Evolutionary conservation across 2,113 vertebrate genomes (phyloP), one percentile per base, ranked within the genome.

Genomic region (Melospiza georgiana): DNA sequence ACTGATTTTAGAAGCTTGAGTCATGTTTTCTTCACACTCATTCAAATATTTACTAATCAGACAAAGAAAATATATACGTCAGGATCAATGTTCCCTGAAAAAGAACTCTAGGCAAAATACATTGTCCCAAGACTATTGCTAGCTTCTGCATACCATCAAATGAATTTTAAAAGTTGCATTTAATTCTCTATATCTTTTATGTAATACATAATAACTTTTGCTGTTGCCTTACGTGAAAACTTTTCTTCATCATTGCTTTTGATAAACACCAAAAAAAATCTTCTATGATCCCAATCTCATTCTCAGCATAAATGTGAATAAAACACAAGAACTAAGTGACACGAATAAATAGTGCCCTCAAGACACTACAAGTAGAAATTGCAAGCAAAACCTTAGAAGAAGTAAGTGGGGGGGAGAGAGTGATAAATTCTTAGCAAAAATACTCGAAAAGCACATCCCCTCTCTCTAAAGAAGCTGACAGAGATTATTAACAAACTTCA

Each of bases 1-100:
- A 84, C 89, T 96, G 11, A 83, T 93, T 79, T 97, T 94, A 13
- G 82, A 96, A 63, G 88, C 84, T 81, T 97, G 93, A 62, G 84
- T 96, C 96, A 96, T 95, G 66, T 61, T 97, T 71, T 98, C 97
- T 90, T 98, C 97, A n/a, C 73, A 95, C 43, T 98, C 97, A 66
- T 88, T 94, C 65, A 97, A 80, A 92, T 90, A 95, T 63, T 97
- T 97, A 84, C 98, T 99, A 90, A 79, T 39, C 46, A 54, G 51
- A 24, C 23, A 95, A 31, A 95, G 77, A 91, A 80, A 89, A 92
- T 19, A 18, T 11, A 75, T 11, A 75, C 10, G 33, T 68, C 59
- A 93, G 48, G 11, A 75, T 59, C 37, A 91, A 74, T 41, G 37
- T 58, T 75, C 62, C 71, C 9, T 61, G 67, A 81, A 92, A 48